Evolutionary conservation across 2,113 vertebrate species (phyloP), one percentile per base, ranked within the genome.

Genomic region (Prolemur simus): DNA sequence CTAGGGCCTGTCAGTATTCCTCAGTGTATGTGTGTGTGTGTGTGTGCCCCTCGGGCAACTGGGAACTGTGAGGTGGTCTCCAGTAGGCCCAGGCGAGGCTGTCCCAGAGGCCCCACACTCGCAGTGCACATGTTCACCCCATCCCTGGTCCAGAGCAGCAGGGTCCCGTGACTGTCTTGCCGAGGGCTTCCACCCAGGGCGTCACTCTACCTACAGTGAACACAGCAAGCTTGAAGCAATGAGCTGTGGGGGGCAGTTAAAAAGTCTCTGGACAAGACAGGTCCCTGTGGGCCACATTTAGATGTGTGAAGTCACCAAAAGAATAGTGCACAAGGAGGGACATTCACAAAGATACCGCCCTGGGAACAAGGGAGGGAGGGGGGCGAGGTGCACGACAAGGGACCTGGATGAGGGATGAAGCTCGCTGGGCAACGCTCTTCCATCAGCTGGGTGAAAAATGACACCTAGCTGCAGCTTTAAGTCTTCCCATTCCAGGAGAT

Each of bases 71-170:
- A 54, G 49, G 42, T 8, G 25, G 34, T 12, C 58, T n/a, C 37
- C 32, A 42, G 45, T 1, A 49, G 32, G 42, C 66, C 21, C 2
- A 8, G 8, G n/a, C 52, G 56, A 12, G 32, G 14, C 27, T 80
- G 32, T 5, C 80, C 58, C 58, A 63, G 29, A 91, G 69, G 23
- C 29, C 25, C 10, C 74, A 27, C 8, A 1, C 2, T 0, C 5
- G 23, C 25, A 29, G 0, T 10, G 0, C 6, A 8, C 17, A 5
- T 0, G 13, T 71, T 25, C 68, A 23, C 23, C 18, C 23, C 58
- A 9, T 32, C 6, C 18, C 3, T 0, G 0, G 42, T 25, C 56
- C 7, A 2, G 14, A 82, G 49, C 42, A 42, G 52, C 74, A 87
- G 68, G 71, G 54, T 23, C 10, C 21, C 27, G 2, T 17, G 66